Percentiles rank a stretch among this genome's conserved stretches.
phyloP scores from a whole-genome alignment of 1,140 invertebrate species.

The Drosophila baimaii region DNA sequence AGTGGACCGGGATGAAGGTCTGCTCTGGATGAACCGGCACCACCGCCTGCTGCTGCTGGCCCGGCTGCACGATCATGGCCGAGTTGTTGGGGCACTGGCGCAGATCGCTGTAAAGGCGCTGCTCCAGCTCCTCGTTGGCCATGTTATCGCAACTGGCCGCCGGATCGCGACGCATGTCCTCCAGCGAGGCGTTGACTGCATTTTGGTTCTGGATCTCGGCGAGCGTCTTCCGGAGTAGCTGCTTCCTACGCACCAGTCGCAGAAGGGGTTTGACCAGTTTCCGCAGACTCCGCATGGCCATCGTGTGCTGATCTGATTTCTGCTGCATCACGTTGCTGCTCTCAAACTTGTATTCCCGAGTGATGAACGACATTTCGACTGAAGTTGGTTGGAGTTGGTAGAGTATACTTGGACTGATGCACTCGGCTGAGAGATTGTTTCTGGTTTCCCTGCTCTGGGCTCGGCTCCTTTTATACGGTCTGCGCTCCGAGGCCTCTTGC shows the following conservation, averaged over 20 bases:
- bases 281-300: constrained; percentile 84
- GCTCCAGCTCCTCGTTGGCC: constrained; percentile 87
- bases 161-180: constrained; percentile 84
- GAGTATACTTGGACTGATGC: constrained; percentile 28
- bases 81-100: constrained; percentile 86
- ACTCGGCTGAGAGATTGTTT: constrained; percentile 52
- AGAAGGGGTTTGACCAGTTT: constrained; percentile 85
- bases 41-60: constrained; percentile 84
- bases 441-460: constrained; percentile 43
- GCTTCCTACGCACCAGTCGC: constrained; percentile 85
- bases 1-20: constrained; percentile 87
- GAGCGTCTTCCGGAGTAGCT: constrained; percentile 83
- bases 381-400: constrained; percentile 3
- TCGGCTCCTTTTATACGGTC: constrained; percentile 63
- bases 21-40: constrained; percentile 86
- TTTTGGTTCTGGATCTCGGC: constrained; percentile 77
- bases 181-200: constrained; percentile 82
- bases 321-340: constrained; percentile 62
- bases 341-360: constrained; percentile 83
- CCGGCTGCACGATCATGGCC: constrained; percentile 87
- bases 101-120: constrained; percentile 87
- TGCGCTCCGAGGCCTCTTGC: constrained; percentile 28
- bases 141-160: constrained; percentile 85
- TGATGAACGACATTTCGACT: constrained; percentile 74
- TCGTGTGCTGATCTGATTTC: constrained; percentile 77